Percentiles rank a stretch among this genome's conserved stretches.
phyloP scores from a whole-genome alignment of 2,113 vertebrate species.

The Rhinoderma darwinii region DNA sequence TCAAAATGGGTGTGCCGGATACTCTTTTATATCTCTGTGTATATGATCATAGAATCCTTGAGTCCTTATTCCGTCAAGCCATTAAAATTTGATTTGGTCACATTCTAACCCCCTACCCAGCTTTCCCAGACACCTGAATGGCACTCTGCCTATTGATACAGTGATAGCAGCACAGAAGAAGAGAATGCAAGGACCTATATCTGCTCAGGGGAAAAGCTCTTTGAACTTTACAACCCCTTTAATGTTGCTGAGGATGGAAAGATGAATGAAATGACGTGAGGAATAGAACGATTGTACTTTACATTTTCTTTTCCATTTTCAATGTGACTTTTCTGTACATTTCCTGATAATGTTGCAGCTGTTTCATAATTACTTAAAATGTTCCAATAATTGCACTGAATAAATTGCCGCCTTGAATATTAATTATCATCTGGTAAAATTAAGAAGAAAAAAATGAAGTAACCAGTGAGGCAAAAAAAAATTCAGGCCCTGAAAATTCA shows the following conservation, averaged over 20 bases:
- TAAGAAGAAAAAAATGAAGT: not conserved
- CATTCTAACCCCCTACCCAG: no score
- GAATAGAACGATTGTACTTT: not conserved
- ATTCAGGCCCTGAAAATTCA: not conserved
- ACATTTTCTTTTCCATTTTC: not conserved
- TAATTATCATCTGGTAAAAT: slow-evolving; percentile 16
- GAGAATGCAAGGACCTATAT: not conserved
- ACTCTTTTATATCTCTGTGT: no score
- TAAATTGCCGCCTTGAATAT: slow-evolving; percentile 33
- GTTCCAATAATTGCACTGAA: slow-evolving; percentile 26
- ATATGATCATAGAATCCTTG: no score
- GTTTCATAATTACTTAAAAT: slow-evolving; percentile 34
- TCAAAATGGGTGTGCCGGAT: no score
- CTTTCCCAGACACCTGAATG: no score
- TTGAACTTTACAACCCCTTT: not conserved
- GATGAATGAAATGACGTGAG: not conserved
- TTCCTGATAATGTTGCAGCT: slow-evolving; percentile 9
- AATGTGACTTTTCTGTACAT: not conserved
- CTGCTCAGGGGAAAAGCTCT: not conserved
- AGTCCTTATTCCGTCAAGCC: no score
- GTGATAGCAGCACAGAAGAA: not conserved
- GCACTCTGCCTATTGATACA: no score
- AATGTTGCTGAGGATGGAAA: not conserved
- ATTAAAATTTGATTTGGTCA: no score
- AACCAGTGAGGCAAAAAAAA: not conserved